Evolutionary conservation across 2,888 invertebrate species (phyloP).

Genomic region (Mythimna pallens): DNA sequence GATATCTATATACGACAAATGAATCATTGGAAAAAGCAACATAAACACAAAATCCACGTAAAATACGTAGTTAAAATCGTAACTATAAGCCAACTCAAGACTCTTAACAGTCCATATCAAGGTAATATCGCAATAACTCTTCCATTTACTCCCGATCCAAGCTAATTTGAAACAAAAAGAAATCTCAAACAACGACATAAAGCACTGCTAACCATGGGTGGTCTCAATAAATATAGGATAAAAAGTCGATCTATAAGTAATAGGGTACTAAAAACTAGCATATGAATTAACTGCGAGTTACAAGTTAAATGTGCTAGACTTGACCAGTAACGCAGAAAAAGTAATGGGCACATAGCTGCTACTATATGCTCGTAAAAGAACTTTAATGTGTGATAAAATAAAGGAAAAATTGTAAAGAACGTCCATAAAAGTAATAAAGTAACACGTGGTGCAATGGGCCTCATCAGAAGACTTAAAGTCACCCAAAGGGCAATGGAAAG

Average conservation of each 20-base stretch:
- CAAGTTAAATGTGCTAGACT: constrained; percentile 56
- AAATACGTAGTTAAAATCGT: background rate
- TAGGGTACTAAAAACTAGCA: constrained; percentile 65
- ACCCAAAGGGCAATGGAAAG: too few species aligned
- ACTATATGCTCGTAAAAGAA: constrained; percentile 54
- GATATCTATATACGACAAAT: background rate
- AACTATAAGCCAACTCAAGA: background rate
- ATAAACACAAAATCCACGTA: too few species aligned
- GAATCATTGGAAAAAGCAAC: background rate
- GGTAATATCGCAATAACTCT: constrained; percentile 12
- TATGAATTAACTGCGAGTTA: constrained; percentile 60
- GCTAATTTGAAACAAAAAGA: constrained; percentile 33
- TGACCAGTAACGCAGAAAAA: constrained; percentile 59
- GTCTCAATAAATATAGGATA: constrained; percentile 58
- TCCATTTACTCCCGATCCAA: constrained; percentile 10
- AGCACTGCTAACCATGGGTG: constrained; percentile 56
- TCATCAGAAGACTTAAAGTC: too few species aligned
- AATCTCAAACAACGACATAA: constrained; percentile 16
- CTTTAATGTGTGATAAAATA: constrained; percentile 47
- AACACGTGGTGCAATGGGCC: background rate
- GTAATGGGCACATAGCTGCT: constrained; percentile 50
- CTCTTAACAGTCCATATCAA: background rate
- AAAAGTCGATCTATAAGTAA: constrained; percentile 62
- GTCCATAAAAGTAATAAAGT: constrained; percentile 5
- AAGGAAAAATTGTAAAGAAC: background rate